Evolutionary conservation across 2,888 invertebrate species (phyloP), one percentile per base, ranked within the genome.

Genomic region (Athripsodes cinereus): DNA sequence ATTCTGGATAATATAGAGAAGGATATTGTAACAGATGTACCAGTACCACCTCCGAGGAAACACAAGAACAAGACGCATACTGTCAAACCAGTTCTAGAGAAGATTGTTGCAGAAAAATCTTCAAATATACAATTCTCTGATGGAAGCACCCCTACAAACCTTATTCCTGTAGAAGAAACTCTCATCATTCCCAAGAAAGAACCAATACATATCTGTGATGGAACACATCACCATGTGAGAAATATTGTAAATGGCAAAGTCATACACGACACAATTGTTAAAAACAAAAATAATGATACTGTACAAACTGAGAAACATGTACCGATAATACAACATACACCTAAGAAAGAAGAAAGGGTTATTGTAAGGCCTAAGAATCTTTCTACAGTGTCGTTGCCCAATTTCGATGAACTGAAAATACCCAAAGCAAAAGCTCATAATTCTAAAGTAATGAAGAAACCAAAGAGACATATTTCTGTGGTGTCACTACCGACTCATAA

Each of bases 341-440:
- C 55, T 64, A 40, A 57, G 63, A 58, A 54, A 26, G 18, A 34
- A 1, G 52, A 61, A 40, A 55, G 67, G 57, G 53, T 16, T 2
- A 16, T 56, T 2, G 44, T 40, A 1, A 56, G 74, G 63, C 69
- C 69, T 58, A 80, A 79, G 67, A 78, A 75, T 65, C 68, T 71
- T 55, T 80, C 80, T 51, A 76, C 79, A 2, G 72, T 76, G 55
- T 81, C 80, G 18, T 67, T 81, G 57, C 81, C 81, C 16, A 79
- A 79, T 68, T 79, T 79, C 67, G 74, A 70, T 64, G 79, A 80
- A 64, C 67, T 79, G 50, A 72, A 72, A 66, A 19, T 48, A 3
- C 53, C 50, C 18, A 31, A 40, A 26, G 35, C 34, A 18, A 40
- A 21, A 16, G 10, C 22, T 2, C 20, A 34, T 11, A 46, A 52